Conservation (phyloP, 2,888 invertebrate species). For the Gandaritis pyraliata region DNA sequence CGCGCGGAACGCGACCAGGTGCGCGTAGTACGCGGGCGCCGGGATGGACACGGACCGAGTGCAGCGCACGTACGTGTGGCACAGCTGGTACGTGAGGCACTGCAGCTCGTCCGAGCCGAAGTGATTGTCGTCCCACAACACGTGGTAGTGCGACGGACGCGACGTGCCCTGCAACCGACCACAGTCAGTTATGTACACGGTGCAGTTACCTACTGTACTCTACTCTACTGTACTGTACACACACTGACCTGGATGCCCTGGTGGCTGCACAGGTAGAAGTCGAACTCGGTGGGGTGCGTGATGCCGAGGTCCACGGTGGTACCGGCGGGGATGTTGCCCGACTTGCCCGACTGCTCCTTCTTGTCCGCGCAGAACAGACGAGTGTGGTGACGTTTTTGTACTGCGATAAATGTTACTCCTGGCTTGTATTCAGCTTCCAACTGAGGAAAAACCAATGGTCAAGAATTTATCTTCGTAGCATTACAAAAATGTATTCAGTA, state of each 20-base stretch:
- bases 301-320: slow-evolving; percentile 99
- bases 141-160: slow-evolving; percentile 99
- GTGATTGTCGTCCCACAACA: slow-evolving; percentile 99
- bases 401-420: slow-evolving; percentile 98
- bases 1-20: slow-evolving; percentile 99
- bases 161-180: slow-evolving; percentile 93
- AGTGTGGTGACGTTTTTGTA: slow-evolving; percentile 99
- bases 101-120: slow-evolving; percentile 99
- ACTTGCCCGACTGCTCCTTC: slow-evolving; percentile 99
- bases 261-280: slow-evolving; percentile 99
- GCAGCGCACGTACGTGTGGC: slow-evolving; percentile 99
- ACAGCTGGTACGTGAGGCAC: slow-evolving; percentile 99
- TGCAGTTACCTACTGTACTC: background rate
- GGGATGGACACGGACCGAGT: slow-evolving; percentile 99
- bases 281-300: slow-evolving; percentile 99
- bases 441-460: slow-evolving; percentile 73
- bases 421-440: slow-evolving; percentile 98
- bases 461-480: background rate
- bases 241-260: slow-evolving; percentile 94
- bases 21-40: slow-evolving; percentile 99
- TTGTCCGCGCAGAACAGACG: slow-evolving; percentile 99
- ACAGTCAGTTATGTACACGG: no score
- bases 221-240: background rate
- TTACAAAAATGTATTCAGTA: background rate
- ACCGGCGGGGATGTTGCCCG: slow-evolving; percentile 99